A percentile compares a stretch with the other conserved stretches of the same genome.
Conservation (phyloP, 2,113 vertebrate genomes). For the Leptodactylus fuscus region DNA sequence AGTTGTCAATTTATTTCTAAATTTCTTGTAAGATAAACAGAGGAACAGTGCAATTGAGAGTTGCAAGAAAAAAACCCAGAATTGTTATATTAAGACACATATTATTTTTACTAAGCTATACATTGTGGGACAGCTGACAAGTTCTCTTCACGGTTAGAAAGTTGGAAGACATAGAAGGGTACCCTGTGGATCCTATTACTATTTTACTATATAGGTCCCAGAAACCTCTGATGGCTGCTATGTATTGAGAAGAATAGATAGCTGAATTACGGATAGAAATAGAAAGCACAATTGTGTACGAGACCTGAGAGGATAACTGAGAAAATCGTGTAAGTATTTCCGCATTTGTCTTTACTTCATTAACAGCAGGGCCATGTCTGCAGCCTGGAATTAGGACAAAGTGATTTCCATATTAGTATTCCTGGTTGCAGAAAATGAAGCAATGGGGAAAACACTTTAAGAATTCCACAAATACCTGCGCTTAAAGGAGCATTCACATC, state of each 20-base stretch:
- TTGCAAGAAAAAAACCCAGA: too few species aligned
- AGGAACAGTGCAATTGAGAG: too few species aligned
- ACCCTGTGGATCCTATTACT: too few species aligned
- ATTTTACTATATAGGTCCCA: neutral
- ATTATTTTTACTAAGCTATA: too few species aligned
- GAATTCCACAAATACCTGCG: slow-evolving; percentile 32
- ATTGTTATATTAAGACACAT: too few species aligned
- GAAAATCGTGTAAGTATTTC: neutral
- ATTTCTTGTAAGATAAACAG: too few species aligned
- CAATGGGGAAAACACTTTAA: slow-evolving; percentile 15
- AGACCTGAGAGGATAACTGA: neutral
- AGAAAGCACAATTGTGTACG: neutral
- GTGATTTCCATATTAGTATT: slow-evolving; percentile 49
- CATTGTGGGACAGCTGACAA: too few species aligned
- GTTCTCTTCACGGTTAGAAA: too few species aligned
- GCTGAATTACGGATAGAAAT: neutral
- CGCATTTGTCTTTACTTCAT: slow-evolving; percentile 18
- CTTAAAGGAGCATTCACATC: neutral
- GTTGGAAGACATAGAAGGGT: neutral
- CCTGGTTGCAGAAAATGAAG: slow-evolving; percentile 35
- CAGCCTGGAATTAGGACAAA: slow-evolving; percentile 20
- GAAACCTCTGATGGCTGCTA: neutral
- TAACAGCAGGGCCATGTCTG: slow-evolving; percentile 29
- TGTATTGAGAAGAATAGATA: too few species aligned
- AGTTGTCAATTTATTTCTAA: too few species aligned